These are phyloP conservation scores for Eulemur coronatus DNA, from an alignment of 2,797 vertebrate genomes.

Conservation along the genomic window DNA sequence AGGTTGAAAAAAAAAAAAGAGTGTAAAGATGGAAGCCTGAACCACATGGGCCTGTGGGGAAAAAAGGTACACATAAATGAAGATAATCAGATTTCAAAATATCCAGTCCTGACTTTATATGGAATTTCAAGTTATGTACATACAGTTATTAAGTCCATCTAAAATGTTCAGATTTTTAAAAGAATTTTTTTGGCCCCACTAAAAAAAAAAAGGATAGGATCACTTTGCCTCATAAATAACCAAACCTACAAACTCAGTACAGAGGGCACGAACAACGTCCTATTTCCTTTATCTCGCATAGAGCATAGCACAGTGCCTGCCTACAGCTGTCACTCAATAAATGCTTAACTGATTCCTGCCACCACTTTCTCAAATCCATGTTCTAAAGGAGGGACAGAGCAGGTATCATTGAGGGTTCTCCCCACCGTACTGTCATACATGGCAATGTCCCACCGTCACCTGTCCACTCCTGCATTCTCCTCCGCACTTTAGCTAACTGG, in stretches of 20 bases:
- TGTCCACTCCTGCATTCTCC: neutral
- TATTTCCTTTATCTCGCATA: neutral
- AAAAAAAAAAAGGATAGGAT: neutral
- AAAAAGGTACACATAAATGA: neutral
- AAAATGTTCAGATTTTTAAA: neutral
- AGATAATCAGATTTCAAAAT: neutral
- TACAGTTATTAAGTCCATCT: neutral
- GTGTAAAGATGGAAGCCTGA: neutral
- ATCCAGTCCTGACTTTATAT: neutral
- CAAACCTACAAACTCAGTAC: neutral
- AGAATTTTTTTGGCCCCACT: neutral
- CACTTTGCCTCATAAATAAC: neutral
- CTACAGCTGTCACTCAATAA: too few species aligned
- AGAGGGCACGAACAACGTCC: neutral
- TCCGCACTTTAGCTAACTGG: neutral
- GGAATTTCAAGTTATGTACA: neutral
- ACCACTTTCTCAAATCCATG: neutral
- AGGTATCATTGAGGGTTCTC: fast-evolving
- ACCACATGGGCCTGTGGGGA: neutral
- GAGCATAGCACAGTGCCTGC: neutral
- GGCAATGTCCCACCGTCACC: neutral
- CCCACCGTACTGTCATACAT: too few species aligned
- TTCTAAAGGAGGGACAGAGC: neutral
- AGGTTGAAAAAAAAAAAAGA: neutral
- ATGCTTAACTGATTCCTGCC: neutral